Evolutionary conservation across 2,113 vertebrate species (phyloP).

Genomic region (Sceloporus undulatus): DNA sequence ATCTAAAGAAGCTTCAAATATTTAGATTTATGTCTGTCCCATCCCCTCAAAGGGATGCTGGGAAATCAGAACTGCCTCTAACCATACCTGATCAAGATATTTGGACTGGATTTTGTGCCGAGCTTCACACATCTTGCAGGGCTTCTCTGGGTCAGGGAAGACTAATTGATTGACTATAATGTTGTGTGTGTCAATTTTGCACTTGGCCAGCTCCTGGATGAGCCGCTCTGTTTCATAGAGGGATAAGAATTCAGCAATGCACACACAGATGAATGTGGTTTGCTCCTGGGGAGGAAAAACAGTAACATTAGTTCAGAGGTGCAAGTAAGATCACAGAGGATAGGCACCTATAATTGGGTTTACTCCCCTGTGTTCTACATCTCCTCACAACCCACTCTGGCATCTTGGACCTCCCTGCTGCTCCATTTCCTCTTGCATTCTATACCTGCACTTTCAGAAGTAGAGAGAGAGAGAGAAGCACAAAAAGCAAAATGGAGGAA

Average conservation of each 20-base stretch:
- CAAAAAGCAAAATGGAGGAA: background rate
- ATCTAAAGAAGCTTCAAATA: background rate
- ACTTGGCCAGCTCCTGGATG: slow-evolving; percentile 96
- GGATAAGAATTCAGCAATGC: slow-evolving; percentile 94
- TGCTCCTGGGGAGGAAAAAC: slow-evolving; percentile 82
- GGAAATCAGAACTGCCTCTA: background rate
- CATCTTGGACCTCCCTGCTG: too few relatives aligned
- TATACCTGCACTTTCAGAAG: background rate
- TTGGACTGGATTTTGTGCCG: slow-evolving; percentile 97
- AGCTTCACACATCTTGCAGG: slow-evolving; percentile 95
- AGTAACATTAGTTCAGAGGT: background rate
- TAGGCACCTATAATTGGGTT: background rate
- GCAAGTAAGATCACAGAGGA: background rate
- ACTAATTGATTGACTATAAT: slow-evolving; percentile 96
- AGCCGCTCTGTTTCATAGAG: slow-evolving; percentile 93
- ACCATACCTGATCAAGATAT: slow-evolving; percentile 92
- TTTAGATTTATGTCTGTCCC: background rate
- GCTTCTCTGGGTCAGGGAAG: slow-evolving; percentile 87
- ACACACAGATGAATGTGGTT: slow-evolving; percentile 96
- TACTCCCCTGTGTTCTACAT: background rate
- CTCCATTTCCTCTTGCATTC: too few relatives aligned
- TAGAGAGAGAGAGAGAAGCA: background rate
- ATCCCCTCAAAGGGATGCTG: background rate
- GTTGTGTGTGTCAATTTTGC: slow-evolving; percentile 94
- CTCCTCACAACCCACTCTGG: background rate